phyloP scores from a whole-genome alignment of 2,888 invertebrate genomes.

The Palloptera scutellata region DNA sequence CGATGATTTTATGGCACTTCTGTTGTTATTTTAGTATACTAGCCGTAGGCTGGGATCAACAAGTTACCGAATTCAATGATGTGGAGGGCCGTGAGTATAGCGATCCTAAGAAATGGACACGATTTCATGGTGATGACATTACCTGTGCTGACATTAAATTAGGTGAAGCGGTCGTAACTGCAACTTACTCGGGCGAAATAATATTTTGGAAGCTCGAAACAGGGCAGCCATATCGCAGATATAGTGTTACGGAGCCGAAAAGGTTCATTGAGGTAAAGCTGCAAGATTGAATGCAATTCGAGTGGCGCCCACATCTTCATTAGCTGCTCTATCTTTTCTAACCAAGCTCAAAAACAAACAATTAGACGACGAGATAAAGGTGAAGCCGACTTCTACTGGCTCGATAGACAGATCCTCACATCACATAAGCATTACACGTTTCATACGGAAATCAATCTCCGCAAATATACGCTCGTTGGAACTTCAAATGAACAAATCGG shows the following conservation, averaged over 20 bases:
- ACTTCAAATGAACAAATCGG: slow-evolving; percentile 11
- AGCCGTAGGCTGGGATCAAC: slow-evolving; percentile 81
- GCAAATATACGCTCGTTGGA: slow-evolving; percentile 37
- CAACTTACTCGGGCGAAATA: slow-evolving; percentile 79
- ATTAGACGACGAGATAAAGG: neutral
- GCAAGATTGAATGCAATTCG: neutral
- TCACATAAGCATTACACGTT: slow-evolving; percentile 42
- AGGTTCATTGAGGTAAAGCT: slow-evolving; percentile 54
- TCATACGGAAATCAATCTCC: slow-evolving; percentile 45
- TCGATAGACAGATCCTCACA: slow-evolving; percentile 14
- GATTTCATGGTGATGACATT: slow-evolving; percentile 78
- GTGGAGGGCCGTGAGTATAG: slow-evolving; percentile 66
- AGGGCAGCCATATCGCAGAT: slow-evolving; percentile 74
- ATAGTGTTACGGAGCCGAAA: slow-evolving; percentile 60
- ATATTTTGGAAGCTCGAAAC: slow-evolving; percentile 85
- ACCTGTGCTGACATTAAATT: slow-evolving; percentile 72
- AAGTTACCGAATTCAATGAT: slow-evolving; percentile 74
- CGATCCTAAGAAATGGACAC: slow-evolving; percentile 75
- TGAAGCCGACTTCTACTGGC: neutral
- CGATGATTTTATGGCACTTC: neutral
- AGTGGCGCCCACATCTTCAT: no score
- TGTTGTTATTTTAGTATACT: slow-evolving; percentile 67
- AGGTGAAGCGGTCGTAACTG: slow-evolving; percentile 77
- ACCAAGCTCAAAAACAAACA: slow-evolving; percentile 43
- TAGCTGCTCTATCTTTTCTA: no score